Evolutionary conservation across 2,797 vertebrate genomes (phyloP).

Genomic region (Falco columbarius): DNA sequence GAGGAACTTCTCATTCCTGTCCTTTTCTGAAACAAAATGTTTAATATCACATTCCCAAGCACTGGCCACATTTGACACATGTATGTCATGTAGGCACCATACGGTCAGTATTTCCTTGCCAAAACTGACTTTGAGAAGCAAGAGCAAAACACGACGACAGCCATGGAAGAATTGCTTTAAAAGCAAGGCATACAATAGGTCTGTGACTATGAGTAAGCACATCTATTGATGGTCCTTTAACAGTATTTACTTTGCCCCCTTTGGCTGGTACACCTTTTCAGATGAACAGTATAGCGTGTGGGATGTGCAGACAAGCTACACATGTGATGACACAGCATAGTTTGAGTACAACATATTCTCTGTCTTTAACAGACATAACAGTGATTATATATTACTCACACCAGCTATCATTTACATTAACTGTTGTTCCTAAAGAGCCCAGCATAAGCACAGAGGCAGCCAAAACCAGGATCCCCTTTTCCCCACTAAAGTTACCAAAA

Average conservation of each 20-base stretch:
- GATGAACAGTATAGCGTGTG: not conserved
- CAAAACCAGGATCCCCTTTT: not conserved
- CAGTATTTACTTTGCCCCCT: not conserved
- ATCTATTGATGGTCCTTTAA: not conserved
- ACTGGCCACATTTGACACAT: not conserved
- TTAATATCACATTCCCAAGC: not conserved
- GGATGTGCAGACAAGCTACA: not conserved
- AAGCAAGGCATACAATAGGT: not conserved
- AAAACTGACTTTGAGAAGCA: not conserved
- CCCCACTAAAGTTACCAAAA: not conserved
- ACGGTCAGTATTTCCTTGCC: not conserved
- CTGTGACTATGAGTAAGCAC: not conserved
- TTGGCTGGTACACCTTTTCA: not conserved
- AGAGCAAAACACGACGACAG: not conserved
- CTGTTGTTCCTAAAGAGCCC: not conserved
- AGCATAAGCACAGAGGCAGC: not conserved
- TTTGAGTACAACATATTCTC: not conserved
- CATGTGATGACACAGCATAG: fast-evolving
- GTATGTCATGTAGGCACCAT: not conserved
- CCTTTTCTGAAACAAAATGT: not conserved
- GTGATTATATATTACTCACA: not conserved
- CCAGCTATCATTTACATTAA: not conserved
- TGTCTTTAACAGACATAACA: not conserved
- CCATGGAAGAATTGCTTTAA: not conserved
- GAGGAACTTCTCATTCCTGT: not conserved